Conservation (phyloP, 2,888 invertebrate species). For the Papilio protenor region DNA sequence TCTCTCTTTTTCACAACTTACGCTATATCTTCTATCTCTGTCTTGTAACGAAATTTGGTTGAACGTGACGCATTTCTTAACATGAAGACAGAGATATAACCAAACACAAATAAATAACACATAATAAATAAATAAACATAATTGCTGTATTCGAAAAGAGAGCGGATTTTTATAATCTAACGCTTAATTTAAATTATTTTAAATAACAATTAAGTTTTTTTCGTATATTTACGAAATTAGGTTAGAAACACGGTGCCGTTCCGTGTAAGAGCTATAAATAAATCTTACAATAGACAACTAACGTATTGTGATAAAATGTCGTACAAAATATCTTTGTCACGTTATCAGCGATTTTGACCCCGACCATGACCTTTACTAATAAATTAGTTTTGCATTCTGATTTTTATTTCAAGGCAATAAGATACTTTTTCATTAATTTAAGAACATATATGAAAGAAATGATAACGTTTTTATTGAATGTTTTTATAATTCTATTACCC, state of each 20-base stretch:
- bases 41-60: background rate
- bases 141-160: background rate
- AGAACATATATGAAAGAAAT: background rate
- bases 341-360: conserved; percentile 25
- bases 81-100: background rate
- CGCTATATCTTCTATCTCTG: background rate
- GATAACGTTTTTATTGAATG: background rate
- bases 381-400: conserved; percentile 5
- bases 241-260: background rate
- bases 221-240: background rate
- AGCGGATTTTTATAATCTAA: background rate
- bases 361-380: conserved; percentile 28
- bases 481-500: background rate
- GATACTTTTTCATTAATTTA: background rate
- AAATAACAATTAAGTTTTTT: background rate
- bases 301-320: conserved; percentile 3
- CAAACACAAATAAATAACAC: background rate
- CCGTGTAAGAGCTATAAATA: background rate
- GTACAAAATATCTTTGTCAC: conserved; percentile 17
- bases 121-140: background rate
- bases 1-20: background rate
- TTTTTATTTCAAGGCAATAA: background rate
- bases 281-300: conserved; percentile 1
- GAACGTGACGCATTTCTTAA: background rate
- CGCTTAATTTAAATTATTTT: background rate